phyloP scores from a whole-genome alignment of 2,888 invertebrate species.

The Dastarcus helophoroides region DNA sequence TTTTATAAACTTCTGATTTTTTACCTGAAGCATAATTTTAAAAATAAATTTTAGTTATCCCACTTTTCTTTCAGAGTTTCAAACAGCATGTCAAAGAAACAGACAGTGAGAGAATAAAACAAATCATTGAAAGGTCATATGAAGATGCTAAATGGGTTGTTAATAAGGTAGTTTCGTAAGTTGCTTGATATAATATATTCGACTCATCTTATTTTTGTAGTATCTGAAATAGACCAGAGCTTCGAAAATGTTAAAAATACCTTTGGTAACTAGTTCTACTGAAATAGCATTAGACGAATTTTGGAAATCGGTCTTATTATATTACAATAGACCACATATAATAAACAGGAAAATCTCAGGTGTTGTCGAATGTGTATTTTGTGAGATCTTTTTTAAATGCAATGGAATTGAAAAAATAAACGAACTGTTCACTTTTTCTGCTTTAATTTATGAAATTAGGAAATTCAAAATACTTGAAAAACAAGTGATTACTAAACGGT shows the following conservation, averaged over 20 bases:
- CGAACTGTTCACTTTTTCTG: conserved; percentile 25
- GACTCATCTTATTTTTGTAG: too few species aligned
- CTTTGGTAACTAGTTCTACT: conserved; percentile 30
- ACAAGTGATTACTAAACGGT: conserved; percentile 22
- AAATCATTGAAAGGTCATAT: conserved; percentile 60
- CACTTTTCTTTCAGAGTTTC: conserved; percentile 47
- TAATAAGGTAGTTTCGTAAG: conserved; percentile 48
- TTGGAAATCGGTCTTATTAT: conserved; percentile 52
- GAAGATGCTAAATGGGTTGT: conserved; percentile 68
- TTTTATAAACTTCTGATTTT: too few species aligned
- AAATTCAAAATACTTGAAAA: conserved; percentile 22
- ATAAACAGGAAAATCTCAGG: conserved; percentile 61
- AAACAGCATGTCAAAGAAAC: conserved; percentile 64
- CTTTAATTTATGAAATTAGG: conserved; percentile 30
- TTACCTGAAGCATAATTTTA: neutral
- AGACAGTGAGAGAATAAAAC: conserved; percentile 56
- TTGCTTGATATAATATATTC: too few species aligned
- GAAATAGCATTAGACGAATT: conserved; percentile 38
- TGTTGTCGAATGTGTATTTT: conserved; percentile 26
- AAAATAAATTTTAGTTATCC: neutral
- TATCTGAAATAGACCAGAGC: conserved; percentile 21
- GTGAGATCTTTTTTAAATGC: conserved; percentile 22
- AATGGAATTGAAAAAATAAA: conserved; percentile 19
- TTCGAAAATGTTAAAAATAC: conserved; percentile 26
- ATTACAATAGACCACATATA: conserved; percentile 56